phyloP scores from a whole-genome alignment of 2,888 invertebrate genomes.

The Cataglyphis rosenhaueri region DNA sequence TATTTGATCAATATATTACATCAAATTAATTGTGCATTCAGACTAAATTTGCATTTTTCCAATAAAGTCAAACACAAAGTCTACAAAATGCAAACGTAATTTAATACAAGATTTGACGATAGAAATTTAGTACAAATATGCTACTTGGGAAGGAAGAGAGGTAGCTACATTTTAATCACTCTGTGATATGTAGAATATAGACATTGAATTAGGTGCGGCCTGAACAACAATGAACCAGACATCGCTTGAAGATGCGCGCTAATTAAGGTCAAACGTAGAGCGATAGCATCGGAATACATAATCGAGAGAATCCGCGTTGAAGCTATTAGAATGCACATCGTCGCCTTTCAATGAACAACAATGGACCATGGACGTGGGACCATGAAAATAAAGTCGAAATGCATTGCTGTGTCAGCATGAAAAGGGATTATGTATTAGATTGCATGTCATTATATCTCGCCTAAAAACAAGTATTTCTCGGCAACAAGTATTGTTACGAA shows the following conservation, averaged over 20 bases:
- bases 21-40: background rate
- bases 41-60: background rate
- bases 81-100: background rate
- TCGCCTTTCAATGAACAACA: conserved; percentile 50
- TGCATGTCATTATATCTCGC: background rate
- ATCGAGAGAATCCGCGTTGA: conserved; percentile 49
- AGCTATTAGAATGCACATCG: conserved; percentile 54
- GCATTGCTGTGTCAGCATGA: background rate
- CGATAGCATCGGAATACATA: conserved; percentile 57
- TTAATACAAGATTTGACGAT: background rate
- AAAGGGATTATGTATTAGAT: conserved; percentile 21
- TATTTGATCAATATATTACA: background rate
- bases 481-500: background rate
- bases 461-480: background rate
- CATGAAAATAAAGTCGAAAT: conserved; percentile 22
- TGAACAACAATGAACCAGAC: conserved; percentile 15
- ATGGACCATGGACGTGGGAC: conserved; percentile 39
- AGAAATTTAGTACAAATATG: background rate
- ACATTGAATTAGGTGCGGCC: background rate
- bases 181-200: background rate
- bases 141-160: background rate
- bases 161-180: background rate
- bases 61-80: too few species aligned
- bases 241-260: conserved; percentile 46
- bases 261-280: conserved; percentile 53